Evolutionary conservation across 2,888 invertebrate genomes (phyloP).

Genomic region (Litoditis marina): DNA sequence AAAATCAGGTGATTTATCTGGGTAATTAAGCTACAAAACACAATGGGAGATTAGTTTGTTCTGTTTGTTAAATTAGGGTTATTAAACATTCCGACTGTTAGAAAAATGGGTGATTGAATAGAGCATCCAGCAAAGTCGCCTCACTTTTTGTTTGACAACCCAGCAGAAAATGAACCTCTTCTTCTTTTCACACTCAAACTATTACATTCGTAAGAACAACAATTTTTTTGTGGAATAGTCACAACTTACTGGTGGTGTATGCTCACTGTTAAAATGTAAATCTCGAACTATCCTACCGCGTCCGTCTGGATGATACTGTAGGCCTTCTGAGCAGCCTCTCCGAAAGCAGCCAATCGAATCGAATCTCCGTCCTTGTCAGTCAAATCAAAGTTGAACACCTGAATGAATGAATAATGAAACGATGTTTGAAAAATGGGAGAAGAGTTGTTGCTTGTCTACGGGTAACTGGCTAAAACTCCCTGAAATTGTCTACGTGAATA

Average conservation of each 20-base stretch:
- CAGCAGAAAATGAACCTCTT: neutral
- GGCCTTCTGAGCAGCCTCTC: constrained; percentile 45
- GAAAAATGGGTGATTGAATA: no score
- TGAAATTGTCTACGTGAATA: no score
- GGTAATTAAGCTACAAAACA: no score
- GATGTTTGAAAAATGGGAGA: neutral
- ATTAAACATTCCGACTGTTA: no score
- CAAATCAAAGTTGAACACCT: constrained; percentile 53
- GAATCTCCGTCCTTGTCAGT: constrained; percentile 43
- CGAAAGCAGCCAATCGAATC: constrained; percentile 46
- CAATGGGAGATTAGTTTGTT: neutral
- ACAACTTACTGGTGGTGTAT: neutral
- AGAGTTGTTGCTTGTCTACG: neutral
- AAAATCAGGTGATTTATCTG: no score
- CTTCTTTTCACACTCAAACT: neutral
- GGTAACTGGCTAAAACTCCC: neutral
- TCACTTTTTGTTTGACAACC: neutral
- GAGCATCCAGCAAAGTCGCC: no score
- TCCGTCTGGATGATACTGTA: constrained; percentile 32
- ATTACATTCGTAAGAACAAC: neutral
- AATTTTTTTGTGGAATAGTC: no score
- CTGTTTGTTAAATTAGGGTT: no score
- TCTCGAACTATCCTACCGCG: constrained; percentile 33
- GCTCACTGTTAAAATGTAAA: no score
- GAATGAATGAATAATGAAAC: constrained; percentile 2